Base-by-base conservation (phyloP, 1,140 invertebrate genomes). In the Tetragonula clypearis region DNA sequence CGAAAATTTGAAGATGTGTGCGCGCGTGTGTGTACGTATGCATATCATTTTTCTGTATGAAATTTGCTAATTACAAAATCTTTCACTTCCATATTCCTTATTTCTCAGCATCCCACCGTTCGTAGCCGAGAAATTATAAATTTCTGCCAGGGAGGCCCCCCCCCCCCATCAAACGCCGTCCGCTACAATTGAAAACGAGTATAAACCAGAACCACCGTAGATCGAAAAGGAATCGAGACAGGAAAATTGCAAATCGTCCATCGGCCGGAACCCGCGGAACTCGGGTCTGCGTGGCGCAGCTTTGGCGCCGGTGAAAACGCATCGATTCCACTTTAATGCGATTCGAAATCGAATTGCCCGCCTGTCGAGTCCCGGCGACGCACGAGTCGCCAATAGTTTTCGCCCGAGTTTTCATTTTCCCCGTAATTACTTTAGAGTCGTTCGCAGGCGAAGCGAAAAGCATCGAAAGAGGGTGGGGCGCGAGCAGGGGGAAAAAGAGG, bases 331-430 rank as follows among this genome's bases (percentile, higher is more conserved):
- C 62, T 65, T 66, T 65, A 56, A 69, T 55, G 73, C 74, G 74
- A 76, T 83, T 69, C 41, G 26, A 66, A 78, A 83, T 83, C 74
- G 30, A 82, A 82, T 82, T 77, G 17, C 53, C 79, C 19, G 41
- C 19, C 19, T 73, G 73, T 81, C 79, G 72, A 11, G n/a, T 49
- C 49, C 26, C 2, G 21, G 21, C 81, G 62, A 83, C 76, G 5
- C 69, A 56, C 62, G 55, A 56, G 65, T 23, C 8, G 53, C 49
- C 30, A 30, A 83, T 69, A 49, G 82, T 78, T 83, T 49, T 9
- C 35, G 82, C 65, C 58, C 62, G 82, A 78, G 62, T 83, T 83
- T 83, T 83, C 82, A 75, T 83, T 78, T 83, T 56, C 35, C 35
- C 82, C n/a, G 53, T 83, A 83, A 83, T 83, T 78, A 78, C 74